Evolutionary conservation across 2,113 vertebrate species (phyloP).

Genomic region (Heliornis fulica): DNA sequence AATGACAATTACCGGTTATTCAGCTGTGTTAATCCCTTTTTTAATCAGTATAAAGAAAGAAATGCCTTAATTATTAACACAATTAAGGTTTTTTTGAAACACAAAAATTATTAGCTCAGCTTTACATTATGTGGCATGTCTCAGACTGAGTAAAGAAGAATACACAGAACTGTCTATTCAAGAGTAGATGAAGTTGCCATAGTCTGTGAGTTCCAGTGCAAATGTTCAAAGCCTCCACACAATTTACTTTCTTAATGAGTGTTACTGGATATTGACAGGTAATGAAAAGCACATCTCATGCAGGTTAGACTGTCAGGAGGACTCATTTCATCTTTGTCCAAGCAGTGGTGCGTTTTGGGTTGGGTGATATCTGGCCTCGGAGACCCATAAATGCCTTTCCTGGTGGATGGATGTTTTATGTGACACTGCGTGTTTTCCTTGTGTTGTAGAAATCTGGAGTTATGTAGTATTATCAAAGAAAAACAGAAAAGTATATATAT

Average conservation of each 20-base stretch:
- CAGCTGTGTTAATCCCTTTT: neutral
- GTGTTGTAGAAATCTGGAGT: neutral
- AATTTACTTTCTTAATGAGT: neutral
- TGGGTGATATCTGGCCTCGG: neutral
- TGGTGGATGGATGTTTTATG: neutral
- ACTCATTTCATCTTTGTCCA: neutral
- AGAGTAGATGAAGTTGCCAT: neutral
- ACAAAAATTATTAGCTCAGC: neutral
- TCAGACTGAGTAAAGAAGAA: neutral
- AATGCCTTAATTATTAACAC: neutral
- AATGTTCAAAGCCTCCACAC: neutral
- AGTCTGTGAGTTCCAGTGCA: neutral
- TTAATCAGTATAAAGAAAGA: neutral
- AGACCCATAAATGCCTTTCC: neutral
- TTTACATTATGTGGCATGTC: neutral
- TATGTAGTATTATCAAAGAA: neutral
- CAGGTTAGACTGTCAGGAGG: neutral
- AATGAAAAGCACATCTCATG: neutral
- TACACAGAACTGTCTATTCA: neutral
- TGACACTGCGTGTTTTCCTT: neutral
- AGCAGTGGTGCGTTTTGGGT: neutral
- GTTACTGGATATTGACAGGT: neutral
- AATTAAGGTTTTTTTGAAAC: neutral
- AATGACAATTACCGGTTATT: neutral
- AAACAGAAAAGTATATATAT: slow-evolving; percentile 1